Percentiles rank a stretch among this genome's conserved stretches.
Evolutionary conservation across 2,113 vertebrate species (phyloP).

Genomic region (Vidua macroura): DNA sequence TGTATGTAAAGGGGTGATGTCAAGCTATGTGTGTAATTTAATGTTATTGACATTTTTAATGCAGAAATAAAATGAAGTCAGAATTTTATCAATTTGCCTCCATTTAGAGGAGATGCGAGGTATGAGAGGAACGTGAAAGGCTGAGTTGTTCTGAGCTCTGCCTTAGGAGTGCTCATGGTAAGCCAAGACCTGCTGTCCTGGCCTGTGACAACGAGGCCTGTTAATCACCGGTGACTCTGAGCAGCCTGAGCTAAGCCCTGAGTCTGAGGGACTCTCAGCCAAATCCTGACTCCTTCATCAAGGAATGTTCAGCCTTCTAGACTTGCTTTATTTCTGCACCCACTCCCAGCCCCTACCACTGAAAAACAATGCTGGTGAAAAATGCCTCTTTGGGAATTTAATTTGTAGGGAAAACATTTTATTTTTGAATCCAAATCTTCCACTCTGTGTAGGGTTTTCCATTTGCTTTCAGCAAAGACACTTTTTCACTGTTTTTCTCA

Average conservation of each 20-base stretch:
- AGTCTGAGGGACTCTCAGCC: background rate
- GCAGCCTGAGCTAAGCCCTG: constrained; percentile 4
- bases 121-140: background rate
- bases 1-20: background rate
- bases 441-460: background rate
- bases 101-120: background rate
- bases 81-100: background rate
- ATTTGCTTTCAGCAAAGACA: constrained; percentile 18
- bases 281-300: background rate
- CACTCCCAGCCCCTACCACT: background rate
- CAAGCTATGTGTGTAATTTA: background rate
- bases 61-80: background rate
- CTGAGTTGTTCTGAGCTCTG: background rate
- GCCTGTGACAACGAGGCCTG: background rate
- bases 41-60: background rate
- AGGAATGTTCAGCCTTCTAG: constrained; percentile 6
- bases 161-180: background rate
- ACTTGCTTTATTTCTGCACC: background rate
- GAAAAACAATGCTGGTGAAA: constrained; percentile 28
- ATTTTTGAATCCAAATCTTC: constrained; percentile 3
- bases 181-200: background rate
- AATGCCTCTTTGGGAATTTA: constrained; percentile 24
- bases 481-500: background rate
- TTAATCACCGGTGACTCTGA: background rate
- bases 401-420: constrained; percentile 28